Conservation (phyloP, 2,797 vertebrate species). For the Lagocephalus sceleratus region DNA sequence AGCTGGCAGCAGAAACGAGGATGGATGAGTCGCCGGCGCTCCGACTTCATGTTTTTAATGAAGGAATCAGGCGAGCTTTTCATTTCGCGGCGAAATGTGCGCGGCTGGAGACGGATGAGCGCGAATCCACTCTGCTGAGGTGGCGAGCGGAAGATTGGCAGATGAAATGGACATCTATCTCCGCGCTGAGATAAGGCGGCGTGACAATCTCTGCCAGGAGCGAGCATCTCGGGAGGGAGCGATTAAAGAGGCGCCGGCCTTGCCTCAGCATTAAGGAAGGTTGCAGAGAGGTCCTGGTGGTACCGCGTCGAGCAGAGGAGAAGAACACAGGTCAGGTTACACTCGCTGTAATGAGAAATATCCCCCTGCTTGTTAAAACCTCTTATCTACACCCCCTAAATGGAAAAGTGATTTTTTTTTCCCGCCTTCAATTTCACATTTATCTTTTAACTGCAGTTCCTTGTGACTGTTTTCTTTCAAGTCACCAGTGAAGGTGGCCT, state of each 20-base stretch:
- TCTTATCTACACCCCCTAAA: too few relatives aligned
- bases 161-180: constrained; percentile 38
- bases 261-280: constrained; percentile 15
- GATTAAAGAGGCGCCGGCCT: constrained; percentile 30
- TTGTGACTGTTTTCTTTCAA: not conserved
- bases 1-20: too few relatives aligned
- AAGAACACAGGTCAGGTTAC: not conserved
- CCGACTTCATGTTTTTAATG: not conserved
- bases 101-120: constrained; percentile 1
- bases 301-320: not conserved
- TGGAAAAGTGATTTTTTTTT: too few relatives aligned
- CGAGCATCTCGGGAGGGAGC: constrained; percentile 15
- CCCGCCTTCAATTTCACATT: too few relatives aligned
- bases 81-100: constrained; percentile 9
- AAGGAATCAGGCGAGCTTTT: not conserved
- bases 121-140: constrained; percentile 26
- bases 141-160: constrained; percentile 13
- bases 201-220: constrained; percentile 30
- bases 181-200: constrained; percentile 36
- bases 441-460: not conserved
- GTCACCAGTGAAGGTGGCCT: not conserved
- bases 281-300: constrained; percentile 3
- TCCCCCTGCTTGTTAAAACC: too few relatives aligned
- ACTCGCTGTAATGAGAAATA: too few relatives aligned
- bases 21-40: too few relatives aligned